Percentiles rank a stretch among this genome's conserved stretches.
Evolutionary conservation across 1,140 invertebrate genomes (phyloP).

Genomic region (Zeugodacus cucurbitae): DNA sequence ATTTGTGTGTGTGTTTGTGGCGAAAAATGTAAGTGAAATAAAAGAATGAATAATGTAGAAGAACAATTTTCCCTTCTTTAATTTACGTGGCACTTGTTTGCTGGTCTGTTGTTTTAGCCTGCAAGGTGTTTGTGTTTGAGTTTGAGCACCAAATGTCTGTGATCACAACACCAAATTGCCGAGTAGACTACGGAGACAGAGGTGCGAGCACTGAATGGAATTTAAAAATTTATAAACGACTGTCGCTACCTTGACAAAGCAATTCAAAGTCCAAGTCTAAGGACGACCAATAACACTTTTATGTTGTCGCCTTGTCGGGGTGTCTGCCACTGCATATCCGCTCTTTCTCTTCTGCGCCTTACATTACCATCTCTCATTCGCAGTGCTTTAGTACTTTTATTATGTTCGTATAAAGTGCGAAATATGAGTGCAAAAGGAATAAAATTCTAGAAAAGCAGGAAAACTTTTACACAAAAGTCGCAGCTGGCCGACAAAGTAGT

Average conservation of each 20-base stretch:
- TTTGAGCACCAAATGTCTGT: background rate
- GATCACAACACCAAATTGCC: background rate
- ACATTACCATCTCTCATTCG: background rate
- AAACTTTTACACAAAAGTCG: slow-evolving; percentile 28
- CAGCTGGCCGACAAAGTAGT: slow-evolving; percentile 25
- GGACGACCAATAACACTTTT: background rate
- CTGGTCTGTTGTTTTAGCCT: background rate
- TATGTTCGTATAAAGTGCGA: background rate
- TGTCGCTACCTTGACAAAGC: slow-evolving; percentile 2
- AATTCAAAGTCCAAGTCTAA: slow-evolving; percentile 24
- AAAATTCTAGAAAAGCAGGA: background rate
- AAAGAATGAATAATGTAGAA: background rate
- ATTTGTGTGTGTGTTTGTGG: background rate
- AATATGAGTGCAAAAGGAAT: slow-evolving; percentile 20
- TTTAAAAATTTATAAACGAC: slow-evolving; percentile 5
- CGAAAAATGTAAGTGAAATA: background rate
- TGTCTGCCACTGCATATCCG: background rate
- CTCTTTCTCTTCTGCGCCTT: too few species aligned
- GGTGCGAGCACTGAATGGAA: background rate
- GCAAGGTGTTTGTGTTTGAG: background rate
- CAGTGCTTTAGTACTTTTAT: background rate
- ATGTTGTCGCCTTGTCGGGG: background rate
- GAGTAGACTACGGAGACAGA: too few species aligned
- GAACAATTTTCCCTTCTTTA: background rate
- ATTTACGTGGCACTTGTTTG: background rate